phyloP scores from a whole-genome alignment of 2,888 invertebrate genomes.

The Polydrusus pterygomalis region DNA sequence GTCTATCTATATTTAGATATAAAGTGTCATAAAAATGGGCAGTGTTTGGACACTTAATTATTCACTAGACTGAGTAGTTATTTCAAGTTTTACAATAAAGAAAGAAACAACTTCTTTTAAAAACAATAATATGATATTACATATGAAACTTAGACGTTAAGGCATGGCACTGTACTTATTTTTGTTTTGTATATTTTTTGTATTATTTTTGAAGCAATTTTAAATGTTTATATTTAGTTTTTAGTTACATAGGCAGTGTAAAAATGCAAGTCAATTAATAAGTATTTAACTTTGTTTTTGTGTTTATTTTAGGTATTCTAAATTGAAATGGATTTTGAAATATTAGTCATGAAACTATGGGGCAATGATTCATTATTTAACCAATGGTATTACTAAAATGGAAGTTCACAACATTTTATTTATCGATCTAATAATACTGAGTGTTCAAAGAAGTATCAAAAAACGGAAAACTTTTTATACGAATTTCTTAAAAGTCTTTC shows the following conservation, averaged over 20 bases:
- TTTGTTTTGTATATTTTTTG: conserved; percentile 62
- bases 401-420: background rate
- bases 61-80: conserved; percentile 65
- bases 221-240: conserved; percentile 59
- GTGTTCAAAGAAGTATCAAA: too few species aligned
- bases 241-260: conserved; percentile 55
- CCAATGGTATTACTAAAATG: background rate
- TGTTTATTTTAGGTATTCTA: conserved; percentile 13
- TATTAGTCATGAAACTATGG: background rate
- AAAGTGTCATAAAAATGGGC: conserved; percentile 11
- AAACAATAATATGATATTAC: conserved; percentile 36
- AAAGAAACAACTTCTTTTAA: conserved; percentile 36
- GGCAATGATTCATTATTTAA: too few species aligned
- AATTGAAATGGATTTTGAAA: background rate
- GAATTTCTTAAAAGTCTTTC: too few species aligned
- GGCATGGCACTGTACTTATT: conserved; percentile 66
- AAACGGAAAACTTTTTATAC: too few species aligned
- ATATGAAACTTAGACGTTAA: conserved; percentile 57
- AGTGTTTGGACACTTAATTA: conserved; percentile 45
- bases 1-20: background rate
- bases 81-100: conserved; percentile 62
- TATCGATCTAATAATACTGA: too few species aligned
- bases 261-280: conserved; percentile 66
- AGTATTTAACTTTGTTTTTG: conserved; percentile 55
- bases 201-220: conserved; percentile 57